phyloP scores from a whole-genome alignment of 92 coral and sea anemone genomes.

The Actinostola sp. region DNA sequence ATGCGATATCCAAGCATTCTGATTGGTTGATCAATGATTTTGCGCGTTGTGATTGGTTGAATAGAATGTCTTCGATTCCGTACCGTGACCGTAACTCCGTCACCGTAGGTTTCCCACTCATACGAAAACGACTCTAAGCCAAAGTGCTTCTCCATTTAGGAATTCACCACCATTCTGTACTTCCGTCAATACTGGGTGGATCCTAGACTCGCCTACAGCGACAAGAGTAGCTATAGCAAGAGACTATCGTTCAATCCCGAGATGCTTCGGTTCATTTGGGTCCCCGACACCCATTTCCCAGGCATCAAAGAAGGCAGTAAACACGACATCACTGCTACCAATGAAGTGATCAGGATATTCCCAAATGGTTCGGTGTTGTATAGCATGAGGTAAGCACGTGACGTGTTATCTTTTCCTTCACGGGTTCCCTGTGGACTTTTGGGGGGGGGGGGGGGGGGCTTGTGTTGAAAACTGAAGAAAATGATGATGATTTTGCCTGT shows the following conservation, averaged over 20 bases:
- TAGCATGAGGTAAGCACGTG: slow-evolving; percentile 85
- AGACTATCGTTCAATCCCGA: slow-evolving; percentile 85
- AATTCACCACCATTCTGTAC: slow-evolving; percentile 88
- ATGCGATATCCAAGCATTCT: too few species aligned
- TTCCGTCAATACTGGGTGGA: slow-evolving; percentile 93
- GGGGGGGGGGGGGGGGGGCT: too few species aligned
- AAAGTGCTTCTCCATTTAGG: slow-evolving; percentile 35
- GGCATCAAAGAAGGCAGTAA: slow-evolving; percentile 78
- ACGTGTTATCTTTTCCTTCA: too few species aligned
- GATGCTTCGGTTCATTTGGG: slow-evolving; percentile 83
- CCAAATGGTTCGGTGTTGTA: slow-evolving; percentile 82
- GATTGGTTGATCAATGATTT: too few species aligned
- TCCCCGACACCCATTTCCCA: slow-evolving; percentile 90
- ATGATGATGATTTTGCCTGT: too few species aligned
- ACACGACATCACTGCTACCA: slow-evolving; percentile 73
- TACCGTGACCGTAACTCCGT: too few species aligned
- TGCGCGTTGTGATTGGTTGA: too few species aligned
- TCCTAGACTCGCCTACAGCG: slow-evolving; percentile 61
- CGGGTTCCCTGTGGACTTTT: too few species aligned
- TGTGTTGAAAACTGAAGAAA: too few species aligned
- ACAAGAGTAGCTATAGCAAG: slow-evolving; percentile 65
- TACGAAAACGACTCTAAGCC: neutral
- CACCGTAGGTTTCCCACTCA: too few species aligned
- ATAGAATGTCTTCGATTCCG: too few species aligned
- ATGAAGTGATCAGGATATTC: slow-evolving; percentile 80